phyloP scores from a whole-genome alignment of 1,140 invertebrate genomes.

The Euschistus heros region DNA sequence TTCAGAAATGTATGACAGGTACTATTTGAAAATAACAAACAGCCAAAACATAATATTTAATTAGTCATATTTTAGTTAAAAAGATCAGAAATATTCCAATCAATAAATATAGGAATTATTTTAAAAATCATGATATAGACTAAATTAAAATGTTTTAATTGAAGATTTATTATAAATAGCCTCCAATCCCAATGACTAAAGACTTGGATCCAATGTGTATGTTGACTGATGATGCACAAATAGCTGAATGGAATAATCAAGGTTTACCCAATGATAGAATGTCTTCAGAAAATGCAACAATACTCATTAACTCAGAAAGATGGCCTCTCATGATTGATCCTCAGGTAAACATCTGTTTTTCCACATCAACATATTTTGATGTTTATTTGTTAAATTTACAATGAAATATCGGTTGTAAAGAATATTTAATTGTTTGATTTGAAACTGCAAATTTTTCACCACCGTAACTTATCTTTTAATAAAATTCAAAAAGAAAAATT shows the following conservation, averaged over 20 bases:
- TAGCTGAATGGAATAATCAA: conserved; percentile 90
- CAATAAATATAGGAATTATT: not conserved
- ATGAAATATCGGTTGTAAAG: no score
- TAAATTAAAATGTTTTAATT: not conserved
- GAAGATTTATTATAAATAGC: conserved; percentile 36
- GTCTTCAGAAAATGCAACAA: conserved; percentile 91
- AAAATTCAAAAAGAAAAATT: no score
- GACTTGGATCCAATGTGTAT: conserved; percentile 69
- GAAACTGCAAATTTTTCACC: no score
- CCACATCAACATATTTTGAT: no score
- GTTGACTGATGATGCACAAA: conserved; percentile 80
- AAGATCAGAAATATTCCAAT: no score
- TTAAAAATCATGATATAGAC: not conserved
- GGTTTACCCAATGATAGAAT: conserved; percentile 83
- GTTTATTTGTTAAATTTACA: no score
- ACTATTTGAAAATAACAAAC: not conserved
- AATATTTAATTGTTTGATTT: no score
- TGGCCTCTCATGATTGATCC: conserved; percentile 96
- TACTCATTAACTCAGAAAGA: conserved; percentile 74
- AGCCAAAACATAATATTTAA: not conserved
- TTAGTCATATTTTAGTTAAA: not conserved
- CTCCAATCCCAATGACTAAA: conserved; percentile 65
- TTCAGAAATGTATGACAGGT: no score
- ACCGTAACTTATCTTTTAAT: no score
- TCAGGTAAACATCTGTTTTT: conserved; percentile 39